phyloP scores from a whole-genome alignment of 2,113 vertebrate genomes.

The Cyprinodon variegatus region DNA sequence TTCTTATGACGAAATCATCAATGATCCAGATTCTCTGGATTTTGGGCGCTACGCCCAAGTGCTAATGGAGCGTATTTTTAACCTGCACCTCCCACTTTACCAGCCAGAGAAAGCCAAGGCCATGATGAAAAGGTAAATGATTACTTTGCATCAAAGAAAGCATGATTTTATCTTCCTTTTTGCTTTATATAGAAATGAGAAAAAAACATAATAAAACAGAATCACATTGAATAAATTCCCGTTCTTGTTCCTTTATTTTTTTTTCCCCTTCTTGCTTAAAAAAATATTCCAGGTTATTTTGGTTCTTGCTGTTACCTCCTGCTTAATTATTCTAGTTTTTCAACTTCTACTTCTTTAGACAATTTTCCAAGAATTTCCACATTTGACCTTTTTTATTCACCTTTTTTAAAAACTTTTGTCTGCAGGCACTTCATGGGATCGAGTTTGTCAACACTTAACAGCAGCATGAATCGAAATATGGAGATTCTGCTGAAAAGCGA shows the following conservation, averaged over 20 bases:
- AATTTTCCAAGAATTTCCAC: background rate
- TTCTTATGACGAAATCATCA: slow-evolving; percentile 82
- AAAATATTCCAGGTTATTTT: background rate
- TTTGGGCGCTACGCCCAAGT: slow-evolving; percentile 82
- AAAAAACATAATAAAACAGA: no score
- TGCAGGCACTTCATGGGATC: slow-evolving; percentile 82
- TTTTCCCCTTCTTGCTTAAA: background rate
- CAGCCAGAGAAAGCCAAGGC: slow-evolving; percentile 74
- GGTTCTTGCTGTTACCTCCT: background rate
- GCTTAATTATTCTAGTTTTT: background rate
- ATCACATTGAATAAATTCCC: background rate
- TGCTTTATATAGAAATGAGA: background rate
- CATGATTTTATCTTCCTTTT: slow-evolving; percentile 31
- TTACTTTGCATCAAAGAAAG: background rate
- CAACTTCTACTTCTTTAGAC: background rate
- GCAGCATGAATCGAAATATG: slow-evolving; percentile 78
- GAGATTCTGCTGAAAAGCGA: slow-evolving; percentile 72
- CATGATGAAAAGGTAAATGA: slow-evolving; percentile 80
- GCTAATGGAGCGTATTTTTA: slow-evolving; percentile 89
- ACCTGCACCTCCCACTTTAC: slow-evolving; percentile 80
- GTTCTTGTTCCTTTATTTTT: background rate
- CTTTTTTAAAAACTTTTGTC: slow-evolving; percentile 9
- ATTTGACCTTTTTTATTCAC: slow-evolving; percentile 1
- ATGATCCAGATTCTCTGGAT: slow-evolving; percentile 79
- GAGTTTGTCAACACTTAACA: slow-evolving; percentile 75